Evolutionary conservation across 2,113 vertebrate species (phyloP).

Genomic region (Myocastor coypus): DNA sequence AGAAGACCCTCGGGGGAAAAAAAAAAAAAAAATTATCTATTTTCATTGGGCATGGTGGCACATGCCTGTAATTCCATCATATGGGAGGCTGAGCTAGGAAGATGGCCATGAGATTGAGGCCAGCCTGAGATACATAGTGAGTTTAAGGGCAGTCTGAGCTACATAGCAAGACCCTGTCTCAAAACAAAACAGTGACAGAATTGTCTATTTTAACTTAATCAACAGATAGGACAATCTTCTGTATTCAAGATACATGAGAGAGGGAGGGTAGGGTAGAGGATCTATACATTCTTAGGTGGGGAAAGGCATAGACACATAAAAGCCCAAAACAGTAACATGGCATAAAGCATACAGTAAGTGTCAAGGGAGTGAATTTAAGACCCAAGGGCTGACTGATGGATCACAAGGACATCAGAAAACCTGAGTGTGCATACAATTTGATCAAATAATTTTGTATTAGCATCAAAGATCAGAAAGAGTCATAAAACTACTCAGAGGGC

Average conservation of each 20-base stretch:
- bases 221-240: slow-evolving; percentile 27
- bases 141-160: neutral
- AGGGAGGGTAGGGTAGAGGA: neutral
- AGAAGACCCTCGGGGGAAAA: too few species aligned
- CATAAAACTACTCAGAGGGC: neutral
- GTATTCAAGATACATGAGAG: neutral
- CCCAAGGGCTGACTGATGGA: neutral
- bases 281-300: neutral
- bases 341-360: neutral
- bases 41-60: neutral
- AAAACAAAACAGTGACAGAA: neutral
- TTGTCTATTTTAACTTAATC: slow-evolving; percentile 35
- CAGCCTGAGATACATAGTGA: neutral
- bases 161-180: neutral
- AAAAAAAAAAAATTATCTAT: neutral
- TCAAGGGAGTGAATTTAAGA: neutral
- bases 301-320: slow-evolving; percentile 21
- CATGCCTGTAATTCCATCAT: neutral
- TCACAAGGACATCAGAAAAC: neutral
- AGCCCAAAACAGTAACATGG: slow-evolving; percentile 23
- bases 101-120: neutral
- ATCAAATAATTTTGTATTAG: neutral
- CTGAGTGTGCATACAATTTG: neutral
- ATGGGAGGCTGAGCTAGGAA: neutral
- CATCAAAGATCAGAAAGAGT: neutral